Evolutionary conservation across 2,888 invertebrate genomes (phyloP).

Genomic region (Oscheius sp.): DNA sequence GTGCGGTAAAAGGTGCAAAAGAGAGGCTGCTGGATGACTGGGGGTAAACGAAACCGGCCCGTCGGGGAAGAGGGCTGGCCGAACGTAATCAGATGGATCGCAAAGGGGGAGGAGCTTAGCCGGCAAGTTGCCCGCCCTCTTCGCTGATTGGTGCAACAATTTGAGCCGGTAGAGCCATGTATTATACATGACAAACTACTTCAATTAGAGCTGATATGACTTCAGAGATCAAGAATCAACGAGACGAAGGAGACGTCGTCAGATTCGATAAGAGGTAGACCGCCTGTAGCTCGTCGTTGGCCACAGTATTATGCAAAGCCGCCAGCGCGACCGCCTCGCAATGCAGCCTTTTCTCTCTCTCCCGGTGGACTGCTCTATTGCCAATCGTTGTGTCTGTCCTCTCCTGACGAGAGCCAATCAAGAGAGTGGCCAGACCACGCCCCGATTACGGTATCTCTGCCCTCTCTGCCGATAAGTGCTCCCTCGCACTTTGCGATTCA

Average conservation of each 20-base stretch:
- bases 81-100: constrained; percentile 22
- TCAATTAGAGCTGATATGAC: too few species aligned
- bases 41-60: too few species aligned
- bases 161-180: too few species aligned
- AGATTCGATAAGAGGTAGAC: constrained; percentile 17
- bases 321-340: constrained; percentile 24
- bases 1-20: constrained; percentile 6
- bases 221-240: background rate
- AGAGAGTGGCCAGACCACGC: constrained; percentile 2
- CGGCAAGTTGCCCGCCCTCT: constrained; percentile 1
- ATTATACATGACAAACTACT: too few species aligned
- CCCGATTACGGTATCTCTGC: constrained; percentile 24
- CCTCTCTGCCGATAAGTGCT: constrained; percentile 33
- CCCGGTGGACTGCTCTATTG: constrained; percentile 1
- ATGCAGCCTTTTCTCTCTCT: background rate
- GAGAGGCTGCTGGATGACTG: background rate
- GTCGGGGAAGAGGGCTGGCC: constrained; percentile 11
- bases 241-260: background rate
- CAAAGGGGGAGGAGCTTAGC: background rate
- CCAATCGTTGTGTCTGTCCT: background rate
- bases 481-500: constrained; percentile 30
- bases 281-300: constrained; percentile 7
- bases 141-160: background rate
- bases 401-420: constrained; percentile 27
- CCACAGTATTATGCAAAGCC: constrained; percentile 32